These are phyloP conservation scores for Zaprionus bogoriensis DNA, from an alignment of 2,888 invertebrate species.

Conservation along the genomic window DNA sequence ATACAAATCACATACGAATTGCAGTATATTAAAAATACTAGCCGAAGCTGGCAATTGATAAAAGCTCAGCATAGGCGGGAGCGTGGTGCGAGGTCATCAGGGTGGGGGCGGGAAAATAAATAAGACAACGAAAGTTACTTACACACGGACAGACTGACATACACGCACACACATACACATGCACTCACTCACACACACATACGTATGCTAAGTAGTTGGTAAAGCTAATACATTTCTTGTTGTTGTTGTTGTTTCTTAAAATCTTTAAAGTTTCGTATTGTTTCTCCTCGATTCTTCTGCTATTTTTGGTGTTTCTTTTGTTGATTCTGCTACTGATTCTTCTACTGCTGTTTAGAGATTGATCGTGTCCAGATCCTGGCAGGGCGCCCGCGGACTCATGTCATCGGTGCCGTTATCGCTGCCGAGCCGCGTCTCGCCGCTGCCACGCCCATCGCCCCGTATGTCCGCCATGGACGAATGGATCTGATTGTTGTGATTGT, in stretches of 20 bases:
- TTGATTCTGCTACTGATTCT: constrained; percentile 8
- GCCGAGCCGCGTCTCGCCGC: constrained; percentile 13
- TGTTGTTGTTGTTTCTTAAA: constrained; percentile 37
- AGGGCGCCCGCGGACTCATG: constrained; percentile 85
- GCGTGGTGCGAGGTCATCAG: neutral
- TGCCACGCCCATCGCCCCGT: constrained; percentile 52
- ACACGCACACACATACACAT: neutral
- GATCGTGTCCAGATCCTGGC: constrained; percentile 89
- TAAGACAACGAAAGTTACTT: constrained; percentile 6
- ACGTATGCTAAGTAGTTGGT: constrained; percentile 17
- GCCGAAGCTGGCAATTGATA: neutral
- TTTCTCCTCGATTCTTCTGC: constrained; percentile 15
- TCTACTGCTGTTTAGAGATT: constrained; percentile 85
- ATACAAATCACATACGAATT: constrained; percentile 31
- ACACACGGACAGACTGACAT: neutral
- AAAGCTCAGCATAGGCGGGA: neutral
- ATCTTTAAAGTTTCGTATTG: constrained; percentile 31
- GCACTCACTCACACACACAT: neutral
- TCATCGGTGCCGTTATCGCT: constrained; percentile 66
- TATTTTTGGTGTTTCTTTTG: constrained; percentile 19
- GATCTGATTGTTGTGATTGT: constrained; percentile 65
- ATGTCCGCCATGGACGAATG: constrained; percentile 77
- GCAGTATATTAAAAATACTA: constrained; percentile 8
- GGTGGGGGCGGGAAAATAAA: neutral
- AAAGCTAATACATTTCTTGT: constrained; percentile 43